Evolutionary conservation across 2,113 vertebrate species (phyloP), one percentile per base, ranked within the genome.

Genomic region (Rhineura floridana): DNA sequence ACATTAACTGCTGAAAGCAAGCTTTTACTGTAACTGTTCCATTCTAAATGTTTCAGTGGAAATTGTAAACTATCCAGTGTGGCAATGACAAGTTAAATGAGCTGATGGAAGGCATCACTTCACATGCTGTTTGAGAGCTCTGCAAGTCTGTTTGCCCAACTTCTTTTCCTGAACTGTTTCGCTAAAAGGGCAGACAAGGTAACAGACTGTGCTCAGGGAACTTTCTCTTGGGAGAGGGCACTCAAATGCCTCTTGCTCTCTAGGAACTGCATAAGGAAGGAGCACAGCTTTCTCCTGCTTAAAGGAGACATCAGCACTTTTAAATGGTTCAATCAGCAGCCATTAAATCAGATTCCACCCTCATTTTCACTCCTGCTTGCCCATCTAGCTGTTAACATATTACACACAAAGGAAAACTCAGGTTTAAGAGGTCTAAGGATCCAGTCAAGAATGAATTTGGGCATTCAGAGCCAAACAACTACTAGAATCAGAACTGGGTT

Each of bases 31-130:
- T 70, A 84, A 62, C 30, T 88, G 25, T 50, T 88, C 1, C 3
- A 82, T 83, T 86, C 3, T 89, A 70, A 70, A 2, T 0, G 46
- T 88, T 92, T 90, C 63, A 78, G 36, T 75, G 52, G 79, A 87
- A 36, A 85, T 87, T 28, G 46, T 84, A n/a, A 85, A 88, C 59
- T 28, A 72, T 23, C 1, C 86, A 25, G 82, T 44, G 50, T 70
- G 48, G 25, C 15, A 12, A 21, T 59, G 50, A 12, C 67, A 70
- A 63, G 82, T 87, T 91, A 88, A 90, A 83, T 81, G 0, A 42
- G 81, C 62, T 82, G 23, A 81, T 55, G 28, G 75, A 69, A 81
- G 19, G 46, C 46, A 63, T 85, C 72, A 23, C 36, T 17, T 42
- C 7, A 42, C 19, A 33, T 42, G 50, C 36, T 55, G 50, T 44